These are phyloP conservation scores for Naso thynnoides DNA, from an alignment of 2,797 vertebrate species.

Conservation along the genomic window DNA sequence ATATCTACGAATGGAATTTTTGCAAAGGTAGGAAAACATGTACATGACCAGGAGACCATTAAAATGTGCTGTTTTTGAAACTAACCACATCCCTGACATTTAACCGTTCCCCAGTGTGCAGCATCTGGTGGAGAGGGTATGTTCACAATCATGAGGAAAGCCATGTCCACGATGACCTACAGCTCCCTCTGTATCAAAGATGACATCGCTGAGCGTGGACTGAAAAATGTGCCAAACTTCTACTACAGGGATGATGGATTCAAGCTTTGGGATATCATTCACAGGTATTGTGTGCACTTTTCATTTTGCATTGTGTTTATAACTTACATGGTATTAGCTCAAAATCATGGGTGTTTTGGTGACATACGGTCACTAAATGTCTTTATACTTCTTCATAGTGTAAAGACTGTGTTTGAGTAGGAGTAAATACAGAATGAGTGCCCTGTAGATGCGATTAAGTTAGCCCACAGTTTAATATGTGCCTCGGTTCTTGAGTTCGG, in stretches of 20 bases:
- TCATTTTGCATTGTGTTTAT: not conserved
- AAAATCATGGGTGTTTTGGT: no score
- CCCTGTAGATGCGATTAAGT: no score
- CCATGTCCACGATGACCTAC: constrained; percentile 69
- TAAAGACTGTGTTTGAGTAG: no score
- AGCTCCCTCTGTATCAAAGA: constrained; percentile 75
- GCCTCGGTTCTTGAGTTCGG: no score
- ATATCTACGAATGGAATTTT: constrained; percentile 63
- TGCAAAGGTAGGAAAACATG: constrained; percentile 42
- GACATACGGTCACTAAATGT: no score
- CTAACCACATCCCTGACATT: no score
- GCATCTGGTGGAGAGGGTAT: constrained; percentile 62
- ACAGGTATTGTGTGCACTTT: constrained; percentile 68
- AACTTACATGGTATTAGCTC: no score
- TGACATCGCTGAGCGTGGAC: constrained; percentile 58
- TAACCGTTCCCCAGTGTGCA: constrained; percentile 47
- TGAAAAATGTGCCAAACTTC: constrained; percentile 82
- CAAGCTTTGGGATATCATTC: constrained; percentile 82
- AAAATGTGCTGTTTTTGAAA: not conserved
- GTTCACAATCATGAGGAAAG: constrained; percentile 43
- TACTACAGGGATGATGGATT: constrained; percentile 87
- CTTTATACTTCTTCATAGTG: no score
- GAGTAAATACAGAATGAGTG: no score
- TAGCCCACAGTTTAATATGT: no score
- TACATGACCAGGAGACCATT: no score